Evolutionary conservation across 2,113 vertebrate species (phyloP).

Genomic region (Dolichotis patagonum): DNA sequence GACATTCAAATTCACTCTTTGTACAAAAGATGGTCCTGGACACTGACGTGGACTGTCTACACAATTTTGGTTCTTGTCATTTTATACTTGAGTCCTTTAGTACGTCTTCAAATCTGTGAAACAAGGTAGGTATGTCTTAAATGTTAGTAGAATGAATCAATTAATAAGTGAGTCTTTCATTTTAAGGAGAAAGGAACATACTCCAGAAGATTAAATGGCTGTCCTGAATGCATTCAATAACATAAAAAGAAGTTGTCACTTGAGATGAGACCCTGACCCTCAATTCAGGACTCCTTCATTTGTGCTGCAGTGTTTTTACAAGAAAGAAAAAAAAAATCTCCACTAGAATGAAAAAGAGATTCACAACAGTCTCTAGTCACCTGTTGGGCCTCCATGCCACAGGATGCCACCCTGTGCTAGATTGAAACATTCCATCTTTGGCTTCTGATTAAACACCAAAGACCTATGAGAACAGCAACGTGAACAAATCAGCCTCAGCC

Average conservation of each 20-base stretch:
- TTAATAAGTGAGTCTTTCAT: not conserved
- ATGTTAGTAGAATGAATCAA: not conserved
- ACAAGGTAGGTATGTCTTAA: not conserved
- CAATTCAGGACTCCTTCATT: not conserved
- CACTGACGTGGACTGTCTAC: not conserved
- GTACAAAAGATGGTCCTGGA: not conserved
- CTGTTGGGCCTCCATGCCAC: not conserved
- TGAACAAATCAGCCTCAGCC: not conserved
- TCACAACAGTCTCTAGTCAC: not conserved
- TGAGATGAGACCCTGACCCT: not conserved
- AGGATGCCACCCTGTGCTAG: not conserved
- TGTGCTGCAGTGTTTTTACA: not conserved
- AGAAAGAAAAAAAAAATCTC: not conserved
- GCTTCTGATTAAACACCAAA: not conserved
- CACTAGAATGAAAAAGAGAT: not conserved
- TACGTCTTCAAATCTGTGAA: slow-evolving; percentile 4
- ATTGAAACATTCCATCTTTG: not conserved
- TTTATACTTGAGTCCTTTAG: not conserved
- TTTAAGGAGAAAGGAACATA: slow-evolving; percentile 31
- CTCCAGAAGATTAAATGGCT: not conserved
- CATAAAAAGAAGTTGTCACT: not conserved
- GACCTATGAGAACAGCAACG: not conserved
- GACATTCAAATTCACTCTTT: not conserved
- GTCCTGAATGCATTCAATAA: slow-evolving; percentile 43
- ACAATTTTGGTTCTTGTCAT: not conserved